Evolutionary conservation across 2,888 invertebrate species (phyloP).

Genomic region (Phyto melanocephala): DNA sequence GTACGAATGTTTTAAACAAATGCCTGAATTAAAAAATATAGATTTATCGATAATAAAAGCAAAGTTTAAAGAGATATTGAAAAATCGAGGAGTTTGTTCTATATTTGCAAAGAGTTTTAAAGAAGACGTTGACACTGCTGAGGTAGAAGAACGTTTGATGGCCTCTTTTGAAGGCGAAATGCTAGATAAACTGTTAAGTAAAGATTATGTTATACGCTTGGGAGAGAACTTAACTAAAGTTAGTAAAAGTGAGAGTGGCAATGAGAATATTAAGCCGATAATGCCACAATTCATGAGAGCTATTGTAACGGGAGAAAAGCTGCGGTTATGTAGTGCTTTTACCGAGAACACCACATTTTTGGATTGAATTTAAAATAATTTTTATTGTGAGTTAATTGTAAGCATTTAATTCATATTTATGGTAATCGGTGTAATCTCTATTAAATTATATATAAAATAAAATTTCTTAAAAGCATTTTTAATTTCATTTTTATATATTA

Average conservation of each 20-base stretch:
- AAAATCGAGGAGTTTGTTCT: conserved; percentile 68
- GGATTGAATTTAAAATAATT: not conserved
- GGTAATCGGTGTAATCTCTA: not conserved
- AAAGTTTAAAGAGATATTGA: conserved; percentile 70
- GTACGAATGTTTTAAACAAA: conserved; percentile 73
- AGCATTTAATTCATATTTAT: conserved; percentile 3
- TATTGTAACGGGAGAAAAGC: conserved; percentile 83
- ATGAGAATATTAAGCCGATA: conserved; percentile 59
- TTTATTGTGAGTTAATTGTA: not conserved
- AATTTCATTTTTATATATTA: not conserved
- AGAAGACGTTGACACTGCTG: not conserved
- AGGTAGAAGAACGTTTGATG: conserved; percentile 49
- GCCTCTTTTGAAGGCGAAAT: conserved; percentile 64
- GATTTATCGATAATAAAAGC: conserved; percentile 64
- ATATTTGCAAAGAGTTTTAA: conserved; percentile 48
- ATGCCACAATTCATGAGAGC: conserved; percentile 80
- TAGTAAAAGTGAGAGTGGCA: conserved; percentile 45
- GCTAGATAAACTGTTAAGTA: conserved; percentile 71
- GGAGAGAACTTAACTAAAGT: conserved; percentile 73
- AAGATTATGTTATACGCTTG: conserved; percentile 80
- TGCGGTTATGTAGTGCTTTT: conserved; percentile 88
- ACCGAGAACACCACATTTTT: conserved; percentile 86
- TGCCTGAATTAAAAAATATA: conserved; percentile 65
- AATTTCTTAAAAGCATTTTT: not conserved
- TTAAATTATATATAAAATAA: conserved; percentile 10